phyloP scores from a whole-genome alignment of 2,797 vertebrate genomes.

The Calcarius lapponicus region DNA sequence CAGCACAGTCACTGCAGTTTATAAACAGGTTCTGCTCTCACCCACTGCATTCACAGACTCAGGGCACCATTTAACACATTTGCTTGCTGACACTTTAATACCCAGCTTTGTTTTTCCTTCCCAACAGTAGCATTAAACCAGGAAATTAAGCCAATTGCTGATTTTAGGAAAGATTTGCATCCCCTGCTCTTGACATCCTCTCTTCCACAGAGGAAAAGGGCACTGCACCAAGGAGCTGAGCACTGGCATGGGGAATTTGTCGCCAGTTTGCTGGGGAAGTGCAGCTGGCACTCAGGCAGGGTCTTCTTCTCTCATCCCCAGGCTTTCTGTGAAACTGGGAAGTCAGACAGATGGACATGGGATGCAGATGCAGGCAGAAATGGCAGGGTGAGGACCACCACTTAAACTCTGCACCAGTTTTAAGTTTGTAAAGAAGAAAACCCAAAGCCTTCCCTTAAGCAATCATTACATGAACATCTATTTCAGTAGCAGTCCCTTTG shows the following conservation, averaged over 20 bases:
- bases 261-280: neutral
- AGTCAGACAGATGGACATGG: neutral
- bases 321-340: neutral
- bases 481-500: neutral
- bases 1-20: neutral
- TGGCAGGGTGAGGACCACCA: neutral
- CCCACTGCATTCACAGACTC: neutral
- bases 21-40: conserved; percentile 7
- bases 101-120: neutral
- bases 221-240: neutral
- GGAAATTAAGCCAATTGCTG: neutral
- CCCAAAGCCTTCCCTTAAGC: neutral
- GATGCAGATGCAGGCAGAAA: neutral
- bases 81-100: neutral
- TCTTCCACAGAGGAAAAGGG: neutral
- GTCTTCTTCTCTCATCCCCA: neutral
- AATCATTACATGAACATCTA: neutral
- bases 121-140: neutral
- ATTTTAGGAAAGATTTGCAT: neutral
- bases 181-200: neutral
- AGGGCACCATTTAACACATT: conserved; percentile 10
- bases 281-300: rapidly evolving
- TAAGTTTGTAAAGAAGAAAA: neutral
- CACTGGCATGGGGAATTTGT: neutral
- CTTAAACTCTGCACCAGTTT: neutral